These are phyloP conservation scores for Borostomias antarcticus DNA, from an alignment of 2,797 vertebrate species.

Conservation along the genomic window DNA sequence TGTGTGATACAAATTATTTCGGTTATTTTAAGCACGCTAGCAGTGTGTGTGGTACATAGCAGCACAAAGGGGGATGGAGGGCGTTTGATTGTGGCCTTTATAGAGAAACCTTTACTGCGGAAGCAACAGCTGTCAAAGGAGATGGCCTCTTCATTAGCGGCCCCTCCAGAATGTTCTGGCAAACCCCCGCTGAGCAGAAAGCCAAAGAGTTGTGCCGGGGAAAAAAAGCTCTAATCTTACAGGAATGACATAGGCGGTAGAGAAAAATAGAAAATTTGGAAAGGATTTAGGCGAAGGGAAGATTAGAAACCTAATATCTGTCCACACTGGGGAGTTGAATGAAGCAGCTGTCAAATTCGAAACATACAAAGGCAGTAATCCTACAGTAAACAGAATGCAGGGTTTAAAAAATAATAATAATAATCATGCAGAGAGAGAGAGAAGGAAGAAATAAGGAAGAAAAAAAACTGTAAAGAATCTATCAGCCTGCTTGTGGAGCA, in stretches of 20 bases:
- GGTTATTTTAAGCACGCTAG: conserved; percentile 70
- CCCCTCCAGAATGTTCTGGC: conserved; percentile 65
- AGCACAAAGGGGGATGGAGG: conserved; percentile 54
- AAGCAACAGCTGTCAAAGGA: conserved; percentile 77
- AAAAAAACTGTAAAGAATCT: conserved; percentile 51
- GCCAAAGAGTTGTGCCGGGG: conserved; percentile 68
- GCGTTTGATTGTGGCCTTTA: conserved; percentile 71
- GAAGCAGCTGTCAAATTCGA: conserved; percentile 84
- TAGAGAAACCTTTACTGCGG: conserved; percentile 66
- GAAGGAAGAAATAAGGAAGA: conserved; percentile 13
- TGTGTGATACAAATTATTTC: conserved; percentile 67
- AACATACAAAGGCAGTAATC: conserved; percentile 84
- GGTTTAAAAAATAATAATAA: conserved; percentile 70
- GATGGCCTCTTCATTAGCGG: conserved; percentile 74
- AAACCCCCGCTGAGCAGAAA: conserved; percentile 49
- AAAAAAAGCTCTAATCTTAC: conserved; percentile 76
- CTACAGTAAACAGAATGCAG: conserved; percentile 78
- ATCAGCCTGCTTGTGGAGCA: conserved; percentile 56
- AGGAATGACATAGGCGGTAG: conserved; percentile 61
- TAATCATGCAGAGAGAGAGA: conserved; percentile 41
- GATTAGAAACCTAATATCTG: conserved; percentile 82
- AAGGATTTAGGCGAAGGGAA: conserved; percentile 80
- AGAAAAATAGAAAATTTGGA: conserved; percentile 76
- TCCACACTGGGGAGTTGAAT: conserved; percentile 80
- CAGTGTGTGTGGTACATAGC: conserved; percentile 49